Conservation (phyloP, 2,888 invertebrate species). For the Hedychridium roseum region DNA sequence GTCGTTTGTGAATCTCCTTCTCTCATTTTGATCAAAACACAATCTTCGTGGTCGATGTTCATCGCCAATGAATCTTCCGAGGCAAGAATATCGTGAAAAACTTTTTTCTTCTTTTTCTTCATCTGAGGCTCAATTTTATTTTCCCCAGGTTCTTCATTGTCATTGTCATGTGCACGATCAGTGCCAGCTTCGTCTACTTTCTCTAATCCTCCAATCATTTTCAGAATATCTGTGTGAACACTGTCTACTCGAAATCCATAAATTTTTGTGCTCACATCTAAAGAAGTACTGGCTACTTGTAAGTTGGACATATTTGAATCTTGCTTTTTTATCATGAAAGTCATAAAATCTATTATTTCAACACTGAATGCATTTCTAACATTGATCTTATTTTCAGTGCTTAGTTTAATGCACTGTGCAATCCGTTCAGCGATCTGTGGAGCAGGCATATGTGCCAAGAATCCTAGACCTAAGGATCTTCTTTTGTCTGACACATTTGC, state of each 20-base stretch:
- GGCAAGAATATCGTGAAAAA: too few species aligned
- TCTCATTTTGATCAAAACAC: slow-evolving; percentile 36
- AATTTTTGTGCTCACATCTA: slow-evolving; percentile 89
- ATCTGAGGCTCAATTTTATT: slow-evolving; percentile 44
- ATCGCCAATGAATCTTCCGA: too few species aligned
- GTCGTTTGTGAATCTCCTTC: slow-evolving; percentile 47
- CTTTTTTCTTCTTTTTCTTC: slow-evolving; percentile 33
- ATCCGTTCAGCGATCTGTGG: slow-evolving; percentile 47
- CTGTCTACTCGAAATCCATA: slow-evolving; percentile 89
- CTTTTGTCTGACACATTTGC: slow-evolving; percentile 23
- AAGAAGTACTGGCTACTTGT: slow-evolving; percentile 83
- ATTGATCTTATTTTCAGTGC: slow-evolving; percentile 74
- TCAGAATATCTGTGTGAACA: slow-evolving; percentile 80
- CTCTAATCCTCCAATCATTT: slow-evolving; percentile 76
- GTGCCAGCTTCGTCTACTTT: slow-evolving; percentile 56
- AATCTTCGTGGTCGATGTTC: too few species aligned
- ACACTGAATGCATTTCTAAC: slow-evolving; percentile 89
- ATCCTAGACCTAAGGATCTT: slow-evolving; percentile 40
- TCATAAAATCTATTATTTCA: slow-evolving; percentile 86
- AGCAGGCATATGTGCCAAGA: slow-evolving; percentile 36
- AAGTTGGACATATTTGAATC: slow-evolving; percentile 76
- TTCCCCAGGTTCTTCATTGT: slow-evolving; percentile 20
- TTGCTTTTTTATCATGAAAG: slow-evolving; percentile 76
- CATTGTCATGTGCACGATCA: slow-evolving; percentile 20
- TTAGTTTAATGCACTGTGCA: slow-evolving; percentile 52